Base-by-base conservation (phyloP, 1,140 invertebrate species). In the Planococcus citri region DNA sequence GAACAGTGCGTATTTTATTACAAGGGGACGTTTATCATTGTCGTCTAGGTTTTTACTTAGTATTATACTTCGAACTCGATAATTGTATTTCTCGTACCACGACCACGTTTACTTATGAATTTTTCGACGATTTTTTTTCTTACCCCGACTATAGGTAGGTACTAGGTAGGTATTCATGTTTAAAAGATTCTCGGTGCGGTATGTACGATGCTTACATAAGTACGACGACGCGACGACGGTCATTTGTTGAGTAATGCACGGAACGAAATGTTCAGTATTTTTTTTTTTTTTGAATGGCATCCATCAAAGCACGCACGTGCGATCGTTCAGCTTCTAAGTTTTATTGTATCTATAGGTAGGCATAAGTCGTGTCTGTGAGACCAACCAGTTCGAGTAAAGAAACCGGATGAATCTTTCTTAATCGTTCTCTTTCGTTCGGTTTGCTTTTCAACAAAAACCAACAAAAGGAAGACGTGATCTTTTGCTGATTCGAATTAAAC, bases 401-500 rank as follows among this genome's bases (percentile, higher is more conserved):
- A 64, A 64, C 60, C 60, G 60, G 60, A 64, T 64, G 60, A 64
- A 27, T 24, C 25, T 2, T 60, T 60, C 57, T 60, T 60, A 6
- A n/a, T n/a, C n/a, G n/a, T 60, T 60, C 57, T 60, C n/a, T 20
- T 17, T 25, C 17, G 21, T 64, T 64, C 60, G 60, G 60, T 64
- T 64, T 64, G 25, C 60, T 24, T 64, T 64, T 64, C 22, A 64
- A 64, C 20, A 64, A 64, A 64, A 64, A 64, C 60, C 22, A 64
- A 64, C 60, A 64, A 25, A 64, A 64, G 60, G 20, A 64, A 64
- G 60, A 64, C 60, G 60, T 64, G 60, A 64, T 64, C 60, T 64
- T 64, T 64, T 64, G 24, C 60, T 64, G 25, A 64, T 64, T 64
- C 60, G 60, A 64, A 64, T 64, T 64, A 64, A 64, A 64, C 60